Percentiles rank a stretch among this genome's conserved stretches.
Conservation (phyloP, 2,113 vertebrate species). For the Odocoileus hemionus region DNA sequence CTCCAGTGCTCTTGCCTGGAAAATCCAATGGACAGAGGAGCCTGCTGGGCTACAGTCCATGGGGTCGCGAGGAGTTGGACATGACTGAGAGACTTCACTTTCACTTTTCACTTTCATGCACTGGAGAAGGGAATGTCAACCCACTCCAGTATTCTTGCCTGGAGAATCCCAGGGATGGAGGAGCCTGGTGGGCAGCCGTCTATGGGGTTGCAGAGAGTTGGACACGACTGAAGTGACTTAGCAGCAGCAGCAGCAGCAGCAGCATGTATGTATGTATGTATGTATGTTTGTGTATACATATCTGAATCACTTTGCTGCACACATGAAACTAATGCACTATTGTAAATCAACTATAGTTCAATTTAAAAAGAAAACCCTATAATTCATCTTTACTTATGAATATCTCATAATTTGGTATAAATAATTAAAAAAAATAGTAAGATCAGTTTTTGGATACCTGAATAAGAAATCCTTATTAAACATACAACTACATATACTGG, state of each 20-base stretch:
- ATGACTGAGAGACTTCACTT: background rate
- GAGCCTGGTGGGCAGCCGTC: background rate
- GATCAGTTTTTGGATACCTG: background rate
- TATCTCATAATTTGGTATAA: background rate
- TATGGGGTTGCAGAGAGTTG: accelerated
- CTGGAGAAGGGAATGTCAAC: background rate
- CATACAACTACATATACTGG: background rate
- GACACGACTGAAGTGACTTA: accelerated
- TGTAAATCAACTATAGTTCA: background rate
- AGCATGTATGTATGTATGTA: background rate
- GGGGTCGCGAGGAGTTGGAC: accelerated
- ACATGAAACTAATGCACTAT: background rate
- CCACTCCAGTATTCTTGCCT: background rate
- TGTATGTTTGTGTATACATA: background rate
- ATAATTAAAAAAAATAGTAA: background rate
- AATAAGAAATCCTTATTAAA: background rate
- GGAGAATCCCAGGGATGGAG: background rate
- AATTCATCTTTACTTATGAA: background rate
- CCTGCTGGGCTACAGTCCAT: background rate
- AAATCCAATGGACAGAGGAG: accelerated
- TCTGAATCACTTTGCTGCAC: background rate
- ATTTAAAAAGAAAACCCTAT: background rate
- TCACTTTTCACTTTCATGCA: background rate
- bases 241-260: background rate
- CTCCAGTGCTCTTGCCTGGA: background rate